phyloP scores from a whole-genome alignment of 2,797 vertebrate genomes.

The Poeciliopsis infans region DNA sequence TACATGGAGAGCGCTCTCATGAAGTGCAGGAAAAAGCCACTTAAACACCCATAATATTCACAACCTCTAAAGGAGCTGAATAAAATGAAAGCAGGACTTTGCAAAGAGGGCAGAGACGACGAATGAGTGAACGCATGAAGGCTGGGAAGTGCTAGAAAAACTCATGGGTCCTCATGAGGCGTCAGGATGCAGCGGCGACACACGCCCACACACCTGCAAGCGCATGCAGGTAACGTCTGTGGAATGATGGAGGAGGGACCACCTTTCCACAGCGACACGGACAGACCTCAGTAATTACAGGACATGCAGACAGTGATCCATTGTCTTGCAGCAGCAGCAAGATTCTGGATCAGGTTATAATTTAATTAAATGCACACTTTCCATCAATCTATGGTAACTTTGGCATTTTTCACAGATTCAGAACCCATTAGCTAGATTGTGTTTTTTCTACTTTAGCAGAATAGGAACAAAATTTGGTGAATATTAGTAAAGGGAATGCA shows the following conservation, averaged over 20 bases:
- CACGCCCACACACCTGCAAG: constrained; percentile 27
- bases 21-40: not conserved
- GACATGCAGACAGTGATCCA: constrained; percentile 66
- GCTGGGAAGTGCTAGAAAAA: not conserved
- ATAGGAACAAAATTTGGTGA: too few relatives aligned
- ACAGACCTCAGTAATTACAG: constrained; percentile 68
- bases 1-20: not conserved
- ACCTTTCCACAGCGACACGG: constrained; percentile 58
- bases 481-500: too few relatives aligned
- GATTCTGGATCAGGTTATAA: not conserved
- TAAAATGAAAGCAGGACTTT: not conserved
- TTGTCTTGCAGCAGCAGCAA: constrained; percentile 40
- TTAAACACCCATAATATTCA: not conserved
- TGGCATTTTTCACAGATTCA: not conserved
- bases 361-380: not conserved
- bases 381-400: not conserved
- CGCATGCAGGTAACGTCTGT: constrained; percentile 21
- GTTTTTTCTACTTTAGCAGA: too few relatives aligned
- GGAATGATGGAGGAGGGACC: constrained; percentile 61
- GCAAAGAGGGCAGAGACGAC: not conserved
- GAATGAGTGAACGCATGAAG: not conserved
- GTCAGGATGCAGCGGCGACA: not conserved
- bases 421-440: too few relatives aligned
- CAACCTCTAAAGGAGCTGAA: not conserved
- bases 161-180: not conserved